phyloP scores from a whole-genome alignment of 2,113 vertebrate genomes.

The Ailurus styani region DNA sequence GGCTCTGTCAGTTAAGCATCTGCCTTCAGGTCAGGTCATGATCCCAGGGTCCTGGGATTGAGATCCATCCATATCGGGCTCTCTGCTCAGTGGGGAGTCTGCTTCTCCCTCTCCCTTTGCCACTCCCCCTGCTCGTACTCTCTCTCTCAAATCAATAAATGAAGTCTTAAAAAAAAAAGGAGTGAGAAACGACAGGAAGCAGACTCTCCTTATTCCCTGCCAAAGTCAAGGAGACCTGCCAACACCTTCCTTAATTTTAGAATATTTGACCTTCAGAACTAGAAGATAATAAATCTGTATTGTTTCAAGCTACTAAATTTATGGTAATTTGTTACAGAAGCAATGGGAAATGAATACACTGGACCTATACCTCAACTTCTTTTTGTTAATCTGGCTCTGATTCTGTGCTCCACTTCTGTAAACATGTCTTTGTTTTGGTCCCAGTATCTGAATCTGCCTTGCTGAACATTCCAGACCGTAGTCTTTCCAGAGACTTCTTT shows the following conservation, averaged over 20 bases:
- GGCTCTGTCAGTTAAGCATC: background rate
- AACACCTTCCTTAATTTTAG: background rate
- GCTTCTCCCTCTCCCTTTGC: background rate
- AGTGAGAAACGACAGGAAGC: background rate
- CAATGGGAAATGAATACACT: background rate
- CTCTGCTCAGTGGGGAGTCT: background rate
- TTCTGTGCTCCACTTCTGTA: background rate
- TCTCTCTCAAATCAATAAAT: background rate
- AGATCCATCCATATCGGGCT: background rate
- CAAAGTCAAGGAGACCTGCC: background rate
- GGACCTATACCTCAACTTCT: background rate
- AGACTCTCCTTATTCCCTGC: background rate
- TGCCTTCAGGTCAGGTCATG: background rate
- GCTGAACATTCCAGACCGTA: background rate
- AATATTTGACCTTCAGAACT: background rate
- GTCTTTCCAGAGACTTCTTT: background rate
- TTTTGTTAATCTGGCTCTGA: background rate
- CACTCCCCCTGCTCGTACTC: background rate
- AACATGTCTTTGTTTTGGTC: background rate
- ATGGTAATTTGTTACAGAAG: background rate
- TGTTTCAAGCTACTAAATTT: background rate
- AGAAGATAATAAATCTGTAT: background rate
- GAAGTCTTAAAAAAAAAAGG: background rate
- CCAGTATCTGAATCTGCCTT: background rate
- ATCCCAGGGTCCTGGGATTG: background rate